Conservation (phyloP, 2,113 vertebrate genomes). For the Clupea harengus region DNA sequence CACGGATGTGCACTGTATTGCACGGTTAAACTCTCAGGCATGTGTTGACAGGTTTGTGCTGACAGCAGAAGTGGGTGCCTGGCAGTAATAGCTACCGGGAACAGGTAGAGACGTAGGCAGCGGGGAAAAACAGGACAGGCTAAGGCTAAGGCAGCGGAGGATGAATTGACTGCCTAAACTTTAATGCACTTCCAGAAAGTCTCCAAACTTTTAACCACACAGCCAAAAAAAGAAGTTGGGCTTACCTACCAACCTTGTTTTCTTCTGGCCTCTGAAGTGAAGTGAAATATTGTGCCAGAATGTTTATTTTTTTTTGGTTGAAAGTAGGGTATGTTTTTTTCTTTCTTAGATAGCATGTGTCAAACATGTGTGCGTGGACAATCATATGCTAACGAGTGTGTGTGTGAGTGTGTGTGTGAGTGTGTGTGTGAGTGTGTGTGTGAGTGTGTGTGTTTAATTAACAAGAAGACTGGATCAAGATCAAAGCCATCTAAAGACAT, state of each 20-base stretch:
- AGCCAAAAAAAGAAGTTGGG: background rate
- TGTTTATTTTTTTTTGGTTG: background rate
- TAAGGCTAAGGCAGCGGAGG: background rate
- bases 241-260: background rate
- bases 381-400: background rate
- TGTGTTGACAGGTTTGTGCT: conserved; percentile 4
- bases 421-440: background rate
- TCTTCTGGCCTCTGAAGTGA: background rate
- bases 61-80: background rate
- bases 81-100: background rate
- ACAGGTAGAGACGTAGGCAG: background rate
- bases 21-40: background rate
- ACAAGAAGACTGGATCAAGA: background rate
- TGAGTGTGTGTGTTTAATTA: background rate
- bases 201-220: background rate
- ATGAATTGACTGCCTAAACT: conserved; percentile 4
- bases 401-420: background rate
- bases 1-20: background rate
- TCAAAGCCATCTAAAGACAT: background rate
- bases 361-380: conserved; percentile 5
- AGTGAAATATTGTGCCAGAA: background rate
- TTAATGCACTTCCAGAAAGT: conserved; percentile 3
- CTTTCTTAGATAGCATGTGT: background rate
- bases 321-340: background rate
- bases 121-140: background rate